Evolutionary conservation across 2,888 invertebrate species (phyloP).

Genomic region (Aporophyla lueneburgensis): DNA sequence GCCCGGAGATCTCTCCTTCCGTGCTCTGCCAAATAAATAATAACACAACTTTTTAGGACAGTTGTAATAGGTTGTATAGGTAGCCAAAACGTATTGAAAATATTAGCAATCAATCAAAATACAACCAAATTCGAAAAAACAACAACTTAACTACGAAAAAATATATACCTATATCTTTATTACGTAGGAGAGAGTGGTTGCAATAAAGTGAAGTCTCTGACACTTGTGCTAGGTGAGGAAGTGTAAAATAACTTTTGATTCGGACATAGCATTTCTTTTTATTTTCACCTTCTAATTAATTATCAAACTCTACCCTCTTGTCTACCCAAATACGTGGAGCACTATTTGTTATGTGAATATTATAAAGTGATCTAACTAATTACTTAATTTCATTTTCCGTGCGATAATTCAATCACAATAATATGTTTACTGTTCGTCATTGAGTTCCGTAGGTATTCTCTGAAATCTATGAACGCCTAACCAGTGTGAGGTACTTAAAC

Average conservation of each 20-base stretch:
- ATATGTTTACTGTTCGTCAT: background rate
- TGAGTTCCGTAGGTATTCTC: background rate
- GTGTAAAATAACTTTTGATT: background rate
- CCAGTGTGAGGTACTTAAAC: background rate
- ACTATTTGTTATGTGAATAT: background rate
- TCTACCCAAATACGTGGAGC: background rate
- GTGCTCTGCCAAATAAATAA: background rate
- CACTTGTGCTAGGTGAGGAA: background rate
- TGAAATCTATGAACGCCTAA: background rate
- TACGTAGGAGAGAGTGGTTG: no score
- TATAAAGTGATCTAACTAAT: background rate
- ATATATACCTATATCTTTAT: no score
- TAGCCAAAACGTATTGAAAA: no score
- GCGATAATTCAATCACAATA: background rate
- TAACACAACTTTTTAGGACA: background rate
- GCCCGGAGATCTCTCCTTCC: background rate
- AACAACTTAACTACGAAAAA: background rate
- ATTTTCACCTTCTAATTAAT: background rate
- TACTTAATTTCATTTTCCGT: background rate
- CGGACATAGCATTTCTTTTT: background rate
- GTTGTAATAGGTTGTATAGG: no score
- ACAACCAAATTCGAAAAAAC: background rate
- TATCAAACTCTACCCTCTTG: background rate
- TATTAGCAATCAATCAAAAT: background rate
- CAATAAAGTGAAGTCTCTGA: no score